These are phyloP conservation scores for Lytechinus variegatus DNA, from an alignment of 35 echinoderm and acorn worm genomes.

Conservation along the genomic window DNA sequence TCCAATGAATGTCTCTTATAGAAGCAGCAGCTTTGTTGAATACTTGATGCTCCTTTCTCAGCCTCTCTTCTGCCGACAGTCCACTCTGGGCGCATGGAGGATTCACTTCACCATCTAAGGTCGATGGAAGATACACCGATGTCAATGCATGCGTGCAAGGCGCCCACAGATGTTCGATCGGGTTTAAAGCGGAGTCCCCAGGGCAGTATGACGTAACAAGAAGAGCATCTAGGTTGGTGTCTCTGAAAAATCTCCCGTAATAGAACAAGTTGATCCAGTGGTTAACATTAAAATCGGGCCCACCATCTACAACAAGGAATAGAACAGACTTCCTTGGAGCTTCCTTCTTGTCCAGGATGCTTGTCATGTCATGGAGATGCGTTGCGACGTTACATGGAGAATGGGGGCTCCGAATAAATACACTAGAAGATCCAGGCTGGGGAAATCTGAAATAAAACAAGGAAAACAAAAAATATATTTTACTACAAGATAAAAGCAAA, in stretches of 20 bases:
- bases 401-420: slow-evolving; percentile 41
- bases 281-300: slow-evolving; percentile 68
- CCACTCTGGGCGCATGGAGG: neutral
- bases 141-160: slow-evolving; percentile 34
- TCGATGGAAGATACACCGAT: slow-evolving; percentile 39
- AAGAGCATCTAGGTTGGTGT: slow-evolving; percentile 27
- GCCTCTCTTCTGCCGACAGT: slow-evolving; percentile 23
- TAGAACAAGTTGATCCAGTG: slow-evolving; percentile 58
- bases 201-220: slow-evolving; percentile 56
- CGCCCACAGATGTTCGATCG: slow-evolving; percentile 48
- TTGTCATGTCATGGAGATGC: slow-evolving; percentile 55
- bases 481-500: neutral
- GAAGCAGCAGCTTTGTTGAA: slow-evolving; percentile 48
- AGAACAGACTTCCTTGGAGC: neutral
- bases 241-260: slow-evolving; percentile 46
- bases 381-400: slow-evolving; percentile 46
- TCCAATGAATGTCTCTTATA: slow-evolving; percentile 51
- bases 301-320: slow-evolving; percentile 33
- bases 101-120: slow-evolving; percentile 17
- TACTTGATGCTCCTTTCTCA: slow-evolving; percentile 27
- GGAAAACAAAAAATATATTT: neutral
- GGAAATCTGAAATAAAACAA: slow-evolving; percentile 2
- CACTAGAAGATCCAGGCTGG: neutral
- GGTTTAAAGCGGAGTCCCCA: slow-evolving; percentile 50
- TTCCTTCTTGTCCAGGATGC: neutral